Percentiles rank a stretch among this genome's conserved stretches.
Conservation (phyloP, 1,140 invertebrate genomes). For the Phortica variegata region DNA sequence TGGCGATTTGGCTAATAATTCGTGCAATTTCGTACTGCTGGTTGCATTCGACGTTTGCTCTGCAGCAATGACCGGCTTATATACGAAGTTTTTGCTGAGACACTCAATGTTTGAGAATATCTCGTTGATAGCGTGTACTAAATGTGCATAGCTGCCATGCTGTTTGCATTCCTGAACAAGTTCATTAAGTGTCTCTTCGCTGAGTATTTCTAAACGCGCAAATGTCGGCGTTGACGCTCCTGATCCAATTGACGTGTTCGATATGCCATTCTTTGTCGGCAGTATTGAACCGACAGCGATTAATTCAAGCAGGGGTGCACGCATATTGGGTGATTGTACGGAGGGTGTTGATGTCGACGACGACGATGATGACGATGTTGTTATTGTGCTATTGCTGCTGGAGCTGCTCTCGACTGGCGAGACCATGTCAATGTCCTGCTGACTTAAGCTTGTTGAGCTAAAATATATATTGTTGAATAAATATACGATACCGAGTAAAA, state of each 20-base stretch:
- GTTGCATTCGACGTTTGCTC: constrained; percentile 36
- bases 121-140: constrained; percentile 70
- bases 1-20: constrained; percentile 27
- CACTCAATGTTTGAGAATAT: constrained; percentile 73
- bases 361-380: constrained; percentile 17
- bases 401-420: constrained; percentile 41
- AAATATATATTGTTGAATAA: background rate
- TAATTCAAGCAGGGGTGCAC: background rate
- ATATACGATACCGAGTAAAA: constrained; percentile 3
- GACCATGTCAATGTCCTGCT: constrained; percentile 43
- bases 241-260: constrained; percentile 5
- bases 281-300: constrained; percentile 9
- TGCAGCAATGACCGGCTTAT: constrained; percentile 40
- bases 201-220: constrained; percentile 61
- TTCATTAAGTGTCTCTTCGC: constrained; percentile 66
- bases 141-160: constrained; percentile 64
- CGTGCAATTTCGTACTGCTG: constrained; percentile 59
- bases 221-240: constrained; percentile 28
- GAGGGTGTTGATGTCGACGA: too few species aligned
- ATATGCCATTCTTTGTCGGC: background rate
- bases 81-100: constrained; percentile 64
- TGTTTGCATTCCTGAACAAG: constrained; percentile 69
- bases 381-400: constrained; percentile 37
- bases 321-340: too few species aligned
- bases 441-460: constrained; percentile 11